Evolutionary conservation across 1,140 invertebrate species (phyloP), one percentile per base, ranked within the genome.

Genomic region (Bacillus rossius): DNA sequence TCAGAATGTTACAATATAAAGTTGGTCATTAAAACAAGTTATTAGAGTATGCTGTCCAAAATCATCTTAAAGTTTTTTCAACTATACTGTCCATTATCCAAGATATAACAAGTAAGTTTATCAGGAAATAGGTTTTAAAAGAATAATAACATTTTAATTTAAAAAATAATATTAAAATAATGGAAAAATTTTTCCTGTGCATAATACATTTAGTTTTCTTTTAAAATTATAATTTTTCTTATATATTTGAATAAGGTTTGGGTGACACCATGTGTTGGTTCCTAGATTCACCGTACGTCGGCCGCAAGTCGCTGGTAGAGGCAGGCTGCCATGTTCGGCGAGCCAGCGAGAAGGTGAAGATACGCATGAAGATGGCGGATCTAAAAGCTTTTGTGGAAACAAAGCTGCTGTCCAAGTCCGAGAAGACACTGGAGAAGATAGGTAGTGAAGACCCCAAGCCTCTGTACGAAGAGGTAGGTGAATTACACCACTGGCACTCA

Each of bases 311-410:
- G 61, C 68, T 69, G 52, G 80, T 84, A 41, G 79, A 83, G 55
- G 78, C 82, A n/a, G 68, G 75, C 25, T 73, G 77, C 38, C 81
- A 89, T 70, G 76, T 77, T 8, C 78, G 89, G 64, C 75, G 86
- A 47, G 81, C 85, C 0, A 92, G 89, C 67, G 90, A 92, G 67
- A 92, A 91, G 73, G 79, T 81, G 22, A 89, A 89, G 70, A 87
- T 85, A 45, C 83, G 87, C 69, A 91, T 92, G 81, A 94, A 94
- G 79, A 93, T 95, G 82, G 85, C 89, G 2, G 92, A 94, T 70
- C 75, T 95, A 4, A 87, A 88, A 72, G 85, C 89, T 2, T 94
- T 95, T 67, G 91, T 95, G 1, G 93, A 94, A 72, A 93, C 90
- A 1, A 94, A 94, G 73, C 75, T 95, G 57, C 79, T 94, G 42